Evolutionary conservation across 2,888 invertebrate species (phyloP).

Genomic region (Aphidius colemani): DNA sequence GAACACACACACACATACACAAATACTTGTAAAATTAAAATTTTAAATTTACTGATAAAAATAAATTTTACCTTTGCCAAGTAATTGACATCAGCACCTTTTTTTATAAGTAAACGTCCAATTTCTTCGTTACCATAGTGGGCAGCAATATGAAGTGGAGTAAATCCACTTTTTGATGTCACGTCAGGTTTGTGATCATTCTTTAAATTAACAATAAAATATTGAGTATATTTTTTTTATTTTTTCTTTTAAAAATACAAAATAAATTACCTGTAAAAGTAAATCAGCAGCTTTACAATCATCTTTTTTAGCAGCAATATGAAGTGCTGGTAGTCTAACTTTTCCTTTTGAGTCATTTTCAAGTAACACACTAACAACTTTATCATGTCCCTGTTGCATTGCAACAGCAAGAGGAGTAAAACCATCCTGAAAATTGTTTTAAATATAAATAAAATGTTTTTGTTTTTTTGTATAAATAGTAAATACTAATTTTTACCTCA

Average conservation of each 20-base stretch:
- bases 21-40: background rate
- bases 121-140: constrained; percentile 98
- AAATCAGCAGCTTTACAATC: constrained; percentile 95
- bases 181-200: constrained; percentile 97
- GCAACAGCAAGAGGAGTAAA: constrained; percentile 98
- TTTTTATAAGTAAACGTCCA: constrained; percentile 83
- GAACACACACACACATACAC: background rate
- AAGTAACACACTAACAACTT: constrained; percentile 92
- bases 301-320: constrained; percentile 98
- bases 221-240: too few species aligned
- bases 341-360: constrained; percentile 97
- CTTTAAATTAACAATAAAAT: constrained; percentile 54
- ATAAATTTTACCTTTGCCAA: constrained; percentile 75
- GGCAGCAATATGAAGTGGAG: constrained; percentile 96
- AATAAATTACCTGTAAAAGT: constrained; percentile 72
- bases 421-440: constrained; percentile 73
- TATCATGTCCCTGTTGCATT: constrained; percentile 98
- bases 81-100: constrained; percentile 94
- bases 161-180: constrained; percentile 96
- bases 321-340: constrained; percentile 92
- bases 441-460: background rate
- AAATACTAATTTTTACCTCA: constrained; percentile 67
- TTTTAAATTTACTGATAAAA: constrained; percentile 1
- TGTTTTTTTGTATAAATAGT: background rate
- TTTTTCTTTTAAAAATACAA: background rate